Conservation (phyloP, 1,140 invertebrate species). For the Steinernema feltiae region DNA sequence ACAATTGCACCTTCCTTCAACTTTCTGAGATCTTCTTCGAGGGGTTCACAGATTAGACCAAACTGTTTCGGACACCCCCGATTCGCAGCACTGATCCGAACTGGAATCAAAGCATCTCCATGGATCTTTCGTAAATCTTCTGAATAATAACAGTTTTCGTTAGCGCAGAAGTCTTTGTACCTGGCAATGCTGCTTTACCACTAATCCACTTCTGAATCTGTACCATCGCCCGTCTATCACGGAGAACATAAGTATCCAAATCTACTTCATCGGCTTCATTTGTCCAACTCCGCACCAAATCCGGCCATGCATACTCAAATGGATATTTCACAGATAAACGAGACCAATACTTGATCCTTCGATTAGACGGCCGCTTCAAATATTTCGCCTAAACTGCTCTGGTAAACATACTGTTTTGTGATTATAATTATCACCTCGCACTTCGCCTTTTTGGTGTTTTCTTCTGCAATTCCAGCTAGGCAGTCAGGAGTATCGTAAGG, state of each 20-base stretch:
- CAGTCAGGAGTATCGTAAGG: slow-evolving; percentile 28
- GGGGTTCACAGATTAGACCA: neutral
- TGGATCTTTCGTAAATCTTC: neutral
- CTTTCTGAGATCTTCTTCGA: neutral
- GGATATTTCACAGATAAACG: slow-evolving; percentile 28
- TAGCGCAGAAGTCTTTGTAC: too few relatives aligned
- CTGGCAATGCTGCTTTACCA: neutral
- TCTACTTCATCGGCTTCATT: neutral
- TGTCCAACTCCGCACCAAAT: slow-evolving; percentile 25
- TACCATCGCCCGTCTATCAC: neutral
- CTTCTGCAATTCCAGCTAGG: slow-evolving; percentile 23
- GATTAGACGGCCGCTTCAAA: slow-evolving; percentile 22
- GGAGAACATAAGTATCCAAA: neutral
- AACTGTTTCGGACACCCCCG: neutral
- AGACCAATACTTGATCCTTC: slow-evolving; percentile 27
- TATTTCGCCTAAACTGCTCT: slow-evolving; percentile 24
- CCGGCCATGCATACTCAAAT: slow-evolving; percentile 23
- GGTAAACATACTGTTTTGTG: neutral
- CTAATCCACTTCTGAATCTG: neutral
- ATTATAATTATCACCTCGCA: slow-evolving; percentile 7
- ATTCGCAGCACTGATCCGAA: neutral
- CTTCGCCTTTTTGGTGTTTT: neutral
- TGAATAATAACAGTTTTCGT: too few relatives aligned
- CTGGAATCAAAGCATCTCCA: neutral
- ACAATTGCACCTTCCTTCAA: neutral